These are phyloP conservation scores for Sesamia inferens DNA, from an alignment of 2,888 invertebrate genomes.

Conservation along the genomic window DNA sequence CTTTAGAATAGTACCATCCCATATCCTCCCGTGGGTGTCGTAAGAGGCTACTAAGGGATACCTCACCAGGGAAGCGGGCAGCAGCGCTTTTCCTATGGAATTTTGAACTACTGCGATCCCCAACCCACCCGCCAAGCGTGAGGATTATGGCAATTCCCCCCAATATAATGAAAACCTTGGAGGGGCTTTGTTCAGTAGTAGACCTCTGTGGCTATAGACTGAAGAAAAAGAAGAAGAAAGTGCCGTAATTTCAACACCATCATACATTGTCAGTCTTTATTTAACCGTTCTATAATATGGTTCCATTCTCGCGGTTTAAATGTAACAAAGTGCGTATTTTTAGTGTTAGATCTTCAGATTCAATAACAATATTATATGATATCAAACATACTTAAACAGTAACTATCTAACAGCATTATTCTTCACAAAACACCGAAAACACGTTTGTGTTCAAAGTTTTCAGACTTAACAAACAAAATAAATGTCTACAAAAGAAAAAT, in stretches of 20 bases:
- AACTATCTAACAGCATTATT: not conserved
- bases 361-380: not conserved
- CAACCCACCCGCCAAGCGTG: no score
- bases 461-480: not conserved
- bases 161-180: no score
- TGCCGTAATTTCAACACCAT: not conserved
- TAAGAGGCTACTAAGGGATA: no score
- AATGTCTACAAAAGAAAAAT: not conserved
- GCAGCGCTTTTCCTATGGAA: no score
- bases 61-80: no score
- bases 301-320: not conserved
- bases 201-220: no score
- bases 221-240: not conserved
- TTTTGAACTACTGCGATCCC: no score
- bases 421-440: constrained; percentile 5
- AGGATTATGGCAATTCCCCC: no score
- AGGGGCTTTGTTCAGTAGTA: no score
- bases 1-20: no score
- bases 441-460: not conserved
- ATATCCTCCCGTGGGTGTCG: no score
- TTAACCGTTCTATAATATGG: not conserved
- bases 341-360: not conserved
- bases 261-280: not conserved
- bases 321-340: not conserved
- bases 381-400: not conserved